Evolutionary conservation across 2,113 vertebrate genomes (phyloP).

Genomic region (Hippoglossus stenolepis): DNA sequence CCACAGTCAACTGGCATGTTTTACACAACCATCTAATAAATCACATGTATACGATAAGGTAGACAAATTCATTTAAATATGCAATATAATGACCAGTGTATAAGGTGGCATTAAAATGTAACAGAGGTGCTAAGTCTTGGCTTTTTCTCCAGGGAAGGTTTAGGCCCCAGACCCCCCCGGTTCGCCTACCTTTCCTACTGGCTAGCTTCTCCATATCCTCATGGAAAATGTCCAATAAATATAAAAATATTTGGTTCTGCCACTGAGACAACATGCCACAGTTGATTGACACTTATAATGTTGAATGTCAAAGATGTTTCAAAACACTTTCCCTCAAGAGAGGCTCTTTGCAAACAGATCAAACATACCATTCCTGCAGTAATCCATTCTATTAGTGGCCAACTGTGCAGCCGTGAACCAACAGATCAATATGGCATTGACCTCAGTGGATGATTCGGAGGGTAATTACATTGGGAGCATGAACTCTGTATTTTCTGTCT

Average conservation of each 20-base stretch:
- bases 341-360: conserved; percentile 36
- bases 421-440: conserved; percentile 57
- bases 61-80: neutral
- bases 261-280: neutral
- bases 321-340: conserved; percentile 31
- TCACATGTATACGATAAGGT: no score
- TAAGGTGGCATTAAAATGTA: neutral
- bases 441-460: conserved; percentile 25
- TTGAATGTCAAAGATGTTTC: conserved; percentile 32
- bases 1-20: neutral
- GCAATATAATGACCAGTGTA: no score
- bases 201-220: neutral
- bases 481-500: conserved; percentile 27
- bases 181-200: no score
- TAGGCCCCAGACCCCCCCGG: neutral
- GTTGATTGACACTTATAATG: conserved; percentile 7
- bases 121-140: neutral
- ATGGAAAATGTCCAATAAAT: neutral
- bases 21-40: neutral
- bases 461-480: conserved; percentile 52
- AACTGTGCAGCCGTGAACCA: conserved; percentile 31
- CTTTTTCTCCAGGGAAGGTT: neutral
- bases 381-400: conserved; percentile 53
- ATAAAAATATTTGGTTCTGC: conserved; percentile 7
- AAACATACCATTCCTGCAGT: conserved; percentile 56